Evolutionary conservation across 2,113 vertebrate genomes (phyloP).

Genomic region (Orientallactaga bullata): DNA sequence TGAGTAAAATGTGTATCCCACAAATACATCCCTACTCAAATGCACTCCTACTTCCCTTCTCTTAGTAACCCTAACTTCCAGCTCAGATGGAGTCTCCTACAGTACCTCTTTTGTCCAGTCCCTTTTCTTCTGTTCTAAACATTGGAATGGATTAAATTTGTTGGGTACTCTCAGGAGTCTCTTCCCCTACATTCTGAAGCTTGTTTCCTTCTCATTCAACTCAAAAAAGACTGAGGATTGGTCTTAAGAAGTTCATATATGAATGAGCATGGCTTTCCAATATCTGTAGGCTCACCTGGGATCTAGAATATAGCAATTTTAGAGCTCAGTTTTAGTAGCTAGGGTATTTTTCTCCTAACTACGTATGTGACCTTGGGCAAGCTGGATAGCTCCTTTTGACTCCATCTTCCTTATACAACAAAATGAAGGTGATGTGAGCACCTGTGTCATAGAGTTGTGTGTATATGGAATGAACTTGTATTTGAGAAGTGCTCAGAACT

Average conservation of each 20-base stretch:
- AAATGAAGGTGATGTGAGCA: background rate
- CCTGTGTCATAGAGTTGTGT: background rate
- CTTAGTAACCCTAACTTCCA: background rate
- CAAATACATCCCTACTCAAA: slow-evolving; percentile 11
- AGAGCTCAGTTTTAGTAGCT: background rate
- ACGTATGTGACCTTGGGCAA: background rate
- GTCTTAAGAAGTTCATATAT: background rate
- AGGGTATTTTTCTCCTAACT: background rate
- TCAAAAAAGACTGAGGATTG: background rate
- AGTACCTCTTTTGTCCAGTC: background rate
- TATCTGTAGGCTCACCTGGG: background rate
- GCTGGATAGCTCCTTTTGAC: background rate
- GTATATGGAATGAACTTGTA: background rate
- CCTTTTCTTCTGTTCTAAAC: slow-evolving; percentile 42
- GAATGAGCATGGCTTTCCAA: background rate
- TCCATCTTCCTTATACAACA: background rate
- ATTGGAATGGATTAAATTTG: slow-evolving; percentile 31
- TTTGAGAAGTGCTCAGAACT: background rate
- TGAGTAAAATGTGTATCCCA: slow-evolving; percentile 65
- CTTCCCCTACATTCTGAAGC: background rate
- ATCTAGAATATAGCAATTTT: background rate
- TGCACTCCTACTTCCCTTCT: background rate
- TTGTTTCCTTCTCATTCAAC: background rate
- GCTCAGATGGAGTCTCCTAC: slow-evolving; percentile 10
- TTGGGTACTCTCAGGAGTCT: background rate